phyloP scores from a whole-genome alignment of 2,113 vertebrate genomes.

The Podarcis cretensis region DNA sequence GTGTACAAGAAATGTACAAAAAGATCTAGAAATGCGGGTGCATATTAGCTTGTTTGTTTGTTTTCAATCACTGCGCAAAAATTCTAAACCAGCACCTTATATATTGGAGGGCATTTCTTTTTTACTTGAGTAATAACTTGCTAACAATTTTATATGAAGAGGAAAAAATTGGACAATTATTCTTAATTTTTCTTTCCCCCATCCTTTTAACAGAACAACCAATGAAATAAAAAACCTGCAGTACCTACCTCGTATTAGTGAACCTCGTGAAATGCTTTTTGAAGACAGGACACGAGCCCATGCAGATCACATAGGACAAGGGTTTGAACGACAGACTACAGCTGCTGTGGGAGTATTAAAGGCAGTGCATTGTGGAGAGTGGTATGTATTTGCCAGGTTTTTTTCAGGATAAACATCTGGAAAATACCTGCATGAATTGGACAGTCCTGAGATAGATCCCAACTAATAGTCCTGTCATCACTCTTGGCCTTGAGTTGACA shows the following conservation, averaged over 20 bases:
- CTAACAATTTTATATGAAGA: not conserved
- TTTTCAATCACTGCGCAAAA: not conserved
- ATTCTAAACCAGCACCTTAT: not conserved
- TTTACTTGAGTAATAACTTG: not conserved
- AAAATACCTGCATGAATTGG: constrained; percentile 23
- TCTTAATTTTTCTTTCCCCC: not conserved
- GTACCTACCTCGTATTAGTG: constrained; percentile 96
- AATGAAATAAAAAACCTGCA: constrained; percentile 99
- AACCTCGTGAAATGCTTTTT: constrained; percentile 96
- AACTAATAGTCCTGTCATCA: not conserved
- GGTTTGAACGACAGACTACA: constrained; percentile 94
- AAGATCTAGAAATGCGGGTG: not conserved
- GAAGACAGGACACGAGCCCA: constrained; percentile 96
- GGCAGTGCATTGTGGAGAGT: constrained; percentile 88
- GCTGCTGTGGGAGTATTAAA: constrained; percentile 96
- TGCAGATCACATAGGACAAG: constrained; percentile 97
- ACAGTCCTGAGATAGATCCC: not conserved
- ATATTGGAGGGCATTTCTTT: not conserved
- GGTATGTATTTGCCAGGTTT: constrained; percentile 75
- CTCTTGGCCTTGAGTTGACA: not conserved
- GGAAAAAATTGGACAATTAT: not conserved
- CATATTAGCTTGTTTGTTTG: too few species aligned
- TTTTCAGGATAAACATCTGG: not conserved
- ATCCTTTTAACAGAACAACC: constrained; percentile 84
- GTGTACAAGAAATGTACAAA: not conserved